Conservation (phyloP, 2,113 vertebrate species). For the Pao palembangensis region DNA sequence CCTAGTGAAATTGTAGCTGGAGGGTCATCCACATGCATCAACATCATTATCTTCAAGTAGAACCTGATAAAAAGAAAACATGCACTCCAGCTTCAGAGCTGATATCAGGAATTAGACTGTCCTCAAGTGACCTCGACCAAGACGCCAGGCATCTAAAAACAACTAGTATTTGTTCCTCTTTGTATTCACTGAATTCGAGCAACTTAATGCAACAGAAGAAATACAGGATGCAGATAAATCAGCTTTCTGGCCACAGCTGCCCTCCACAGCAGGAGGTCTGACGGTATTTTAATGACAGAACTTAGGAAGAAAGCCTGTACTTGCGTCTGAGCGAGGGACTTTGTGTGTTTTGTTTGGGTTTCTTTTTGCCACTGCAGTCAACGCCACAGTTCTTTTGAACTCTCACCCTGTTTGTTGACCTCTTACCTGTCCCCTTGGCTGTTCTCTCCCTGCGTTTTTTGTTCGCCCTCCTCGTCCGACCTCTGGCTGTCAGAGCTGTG, state of each 20-base stretch:
- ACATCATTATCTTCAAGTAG: constrained; percentile 13
- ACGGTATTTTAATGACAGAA: constrained; percentile 29
- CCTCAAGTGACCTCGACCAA: constrained; percentile 26
- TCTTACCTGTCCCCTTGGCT: constrained; percentile 77
- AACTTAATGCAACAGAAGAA: constrained; percentile 34
- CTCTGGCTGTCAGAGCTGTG: constrained; percentile 90
- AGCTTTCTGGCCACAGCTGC: constrained; percentile 40
- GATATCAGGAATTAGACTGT: constrained; percentile 27
- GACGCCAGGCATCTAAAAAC: constrained; percentile 3
- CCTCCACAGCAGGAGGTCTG: constrained; percentile 33
- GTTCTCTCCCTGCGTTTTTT: constrained; percentile 81
- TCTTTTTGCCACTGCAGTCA: background rate
- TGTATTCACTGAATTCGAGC: constrained; percentile 19
- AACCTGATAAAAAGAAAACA: constrained; percentile 35
- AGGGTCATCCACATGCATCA: constrained; percentile 25
- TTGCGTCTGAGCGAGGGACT: constrained; percentile 4
- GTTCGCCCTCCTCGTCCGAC: constrained; percentile 91
- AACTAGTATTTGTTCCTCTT: background rate
- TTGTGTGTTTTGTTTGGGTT: constrained; percentile 8
- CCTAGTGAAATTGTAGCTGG: constrained; percentile 20
- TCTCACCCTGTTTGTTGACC: background rate
- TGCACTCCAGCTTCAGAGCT: constrained; percentile 30
- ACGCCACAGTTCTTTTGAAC: background rate
- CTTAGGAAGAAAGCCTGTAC: constrained; percentile 6
- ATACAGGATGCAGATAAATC: constrained; percentile 33